Base-by-base conservation (phyloP, 2,888 invertebrate species). In the Pyrgus malvae region DNA sequence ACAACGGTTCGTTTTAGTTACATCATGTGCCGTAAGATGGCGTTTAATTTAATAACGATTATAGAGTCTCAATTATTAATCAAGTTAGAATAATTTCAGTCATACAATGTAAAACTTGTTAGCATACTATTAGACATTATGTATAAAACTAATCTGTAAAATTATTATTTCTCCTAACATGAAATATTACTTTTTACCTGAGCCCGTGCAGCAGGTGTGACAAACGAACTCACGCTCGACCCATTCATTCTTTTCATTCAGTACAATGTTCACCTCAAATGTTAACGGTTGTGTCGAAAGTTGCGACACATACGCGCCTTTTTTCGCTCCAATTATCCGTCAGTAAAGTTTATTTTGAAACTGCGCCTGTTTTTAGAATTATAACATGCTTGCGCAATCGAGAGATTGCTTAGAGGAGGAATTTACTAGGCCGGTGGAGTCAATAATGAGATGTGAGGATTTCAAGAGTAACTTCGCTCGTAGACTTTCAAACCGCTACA, bases 401-500 rank as follows among this genome's bases (percentile, higher is more conserved):
- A 59, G 67, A 60, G 71, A 78, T 3, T 51, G 66, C 66, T 37
- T 69, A 60, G 81, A 76, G 55, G 81, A 80, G 48, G 85, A 80
- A 69, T 88, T 87, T 61, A 78, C 76, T 58, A 78, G 72, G 62
- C 83, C 90, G 41, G 87, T 89, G 46, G 89, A 90, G 72, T 83
- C 87, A 12, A 86, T 90, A 59, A 90, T 90, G 89, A 77, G 79
- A 65, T 88, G 87, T 67, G 87, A 88, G 61, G 86, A 90, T 66
- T 90, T 90, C 63, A 90, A 90, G 61, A 90, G 89, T 61, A 89
- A 88, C 68, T 90, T 90, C 59, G 89, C 89, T 1, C 80, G 89
- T 65, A 83, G 78, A 61, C 78, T 90, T 49, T 90, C 89, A n/a
- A 84, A 87, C 65, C 76, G 89, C 51, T 89, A 83, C 63, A 80